phyloP scores from a whole-genome alignment of 2,797 vertebrate genomes.

The Hapalemur alaotrensis region DNA sequence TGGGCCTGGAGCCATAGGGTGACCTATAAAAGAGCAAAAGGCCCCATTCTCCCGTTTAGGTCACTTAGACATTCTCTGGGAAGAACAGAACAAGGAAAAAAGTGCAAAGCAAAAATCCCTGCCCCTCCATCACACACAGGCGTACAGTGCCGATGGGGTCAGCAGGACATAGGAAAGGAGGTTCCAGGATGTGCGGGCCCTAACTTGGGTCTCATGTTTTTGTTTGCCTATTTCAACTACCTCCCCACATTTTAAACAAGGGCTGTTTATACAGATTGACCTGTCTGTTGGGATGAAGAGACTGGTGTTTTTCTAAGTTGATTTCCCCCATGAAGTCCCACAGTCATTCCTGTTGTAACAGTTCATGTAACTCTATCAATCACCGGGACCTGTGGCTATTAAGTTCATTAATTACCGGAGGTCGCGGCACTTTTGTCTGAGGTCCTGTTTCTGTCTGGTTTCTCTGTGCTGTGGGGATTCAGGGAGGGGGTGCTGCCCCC shows the following conservation, averaged over 20 bases:
- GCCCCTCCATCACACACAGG: background rate
- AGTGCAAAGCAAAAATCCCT: background rate
- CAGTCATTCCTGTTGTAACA: background rate
- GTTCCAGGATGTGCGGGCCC: background rate
- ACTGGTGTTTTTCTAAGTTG: background rate
- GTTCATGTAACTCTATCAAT: background rate
- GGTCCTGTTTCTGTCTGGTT: background rate
- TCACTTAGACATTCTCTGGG: background rate
- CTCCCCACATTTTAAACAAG: background rate
- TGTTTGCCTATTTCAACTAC: background rate
- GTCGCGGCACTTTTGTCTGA: fast-evolving
- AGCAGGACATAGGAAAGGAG: background rate
- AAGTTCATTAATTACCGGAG: background rate
- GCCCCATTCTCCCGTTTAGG: background rate
- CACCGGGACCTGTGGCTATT: too few relatives aligned
- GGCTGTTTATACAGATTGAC: background rate
- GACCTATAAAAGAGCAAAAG: background rate
- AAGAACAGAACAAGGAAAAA: background rate
- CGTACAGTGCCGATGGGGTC: background rate
- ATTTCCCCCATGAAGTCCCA: background rate
- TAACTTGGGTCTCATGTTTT: background rate
- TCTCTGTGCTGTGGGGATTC: background rate
- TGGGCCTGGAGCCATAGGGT: background rate
- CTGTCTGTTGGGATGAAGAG: background rate
- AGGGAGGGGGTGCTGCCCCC: background rate